Base-by-base conservation (phyloP, 2,888 invertebrate genomes). In the Taphrorychus bicolor region DNA sequence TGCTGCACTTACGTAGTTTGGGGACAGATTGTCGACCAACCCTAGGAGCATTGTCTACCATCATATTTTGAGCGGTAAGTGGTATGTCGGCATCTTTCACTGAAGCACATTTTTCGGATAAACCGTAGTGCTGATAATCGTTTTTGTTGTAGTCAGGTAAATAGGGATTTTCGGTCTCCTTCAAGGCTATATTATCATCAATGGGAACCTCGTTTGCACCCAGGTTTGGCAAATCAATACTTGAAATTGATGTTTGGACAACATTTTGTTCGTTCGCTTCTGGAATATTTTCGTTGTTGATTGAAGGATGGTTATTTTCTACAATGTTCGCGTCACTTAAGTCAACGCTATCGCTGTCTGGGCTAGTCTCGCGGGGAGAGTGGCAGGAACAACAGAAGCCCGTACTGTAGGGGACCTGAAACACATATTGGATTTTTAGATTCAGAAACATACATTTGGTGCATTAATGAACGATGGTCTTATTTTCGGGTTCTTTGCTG, bases 311-410 rank as follows among this genome's bases (percentile, higher is more conserved):
- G 2, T 51, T 51, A n/a, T n/a, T n/a, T n/a, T n/a, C n/a, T n/a
- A n/a, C n/a, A n/a, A n/a, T n/a, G n/a, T n/a, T n/a, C n/a, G n/a
- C n/a, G n/a, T n/a, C n/a, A n/a, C n/a, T n/a, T n/a, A n/a, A n/a
- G n/a, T n/a, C n/a, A n/a, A n/a, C n/a, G n/a, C n/a, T n/a, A n/a
- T n/a, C n/a, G n/a, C n/a, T n/a, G n/a, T n/a, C n/a, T 51, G n/a
- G 22, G 2, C 5, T 21, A 14, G 51, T 11, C 18, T 11, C 18
- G 4, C 57, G 48, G n/a, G 16, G 18, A 14, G 51, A 61, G 1
- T 19, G 11, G 73, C 85, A 85, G 21, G 84, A 82, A 72, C 85
- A 85, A 74, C 85, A 85, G 75, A 84, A 85, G n/a, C 85, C 85
- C 60, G 83, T 78, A 72, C 84, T 84, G 51, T 70, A 72, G 4